Evolutionary conservation across 2,113 vertebrate species (phyloP), one percentile per base, ranked within the genome.

Genomic region (Scartelaos histophorus): DNA sequence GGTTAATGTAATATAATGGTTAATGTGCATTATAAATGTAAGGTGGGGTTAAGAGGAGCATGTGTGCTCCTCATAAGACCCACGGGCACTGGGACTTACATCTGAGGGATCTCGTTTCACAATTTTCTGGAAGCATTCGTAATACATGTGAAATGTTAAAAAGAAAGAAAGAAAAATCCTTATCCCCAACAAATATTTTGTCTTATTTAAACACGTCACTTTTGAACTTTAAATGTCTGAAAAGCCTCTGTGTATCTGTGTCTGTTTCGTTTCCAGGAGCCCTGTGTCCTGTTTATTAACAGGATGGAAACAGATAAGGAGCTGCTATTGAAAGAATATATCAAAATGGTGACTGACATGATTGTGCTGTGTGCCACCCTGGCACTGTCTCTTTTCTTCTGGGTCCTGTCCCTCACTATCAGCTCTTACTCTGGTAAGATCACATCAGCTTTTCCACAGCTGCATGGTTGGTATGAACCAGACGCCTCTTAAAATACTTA

Each of bases 281-380:
- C 16, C 6, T 1, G 1, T 43, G 0, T 10, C 0, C 24, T 0
- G 3, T 56, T 22, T 0, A 0, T 15, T 69, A 24, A 0, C 66
- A 87, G n/a, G n/a, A n/a, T 91, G 87, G 45, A n/a, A 13, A 69
- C 71, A 88, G 86, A 94, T 35, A 86, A 89, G 22, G 90, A 84
- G 0, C 1, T 82, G 64, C 84, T 90, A 74, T 90, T 94, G 79
- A 94, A 92, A 76, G 92, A 94, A 5, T 95, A 92, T 60, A 5
- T 95, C 47, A 96, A 94, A 87, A 98, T 97, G 96, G 95, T 99
- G 93, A 93, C 88, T 9, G 96, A 97, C 35, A 94, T 98, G 82
- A 81, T 98, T 19, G 81, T 97, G 67, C 85, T 98, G 76, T 96
- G 95, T 79, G 82, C 93, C 88, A 94, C 96, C 0, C 75, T 99